Base-by-base conservation (phyloP, 2,888 invertebrate species). In the Spilarctia lutea region DNA sequence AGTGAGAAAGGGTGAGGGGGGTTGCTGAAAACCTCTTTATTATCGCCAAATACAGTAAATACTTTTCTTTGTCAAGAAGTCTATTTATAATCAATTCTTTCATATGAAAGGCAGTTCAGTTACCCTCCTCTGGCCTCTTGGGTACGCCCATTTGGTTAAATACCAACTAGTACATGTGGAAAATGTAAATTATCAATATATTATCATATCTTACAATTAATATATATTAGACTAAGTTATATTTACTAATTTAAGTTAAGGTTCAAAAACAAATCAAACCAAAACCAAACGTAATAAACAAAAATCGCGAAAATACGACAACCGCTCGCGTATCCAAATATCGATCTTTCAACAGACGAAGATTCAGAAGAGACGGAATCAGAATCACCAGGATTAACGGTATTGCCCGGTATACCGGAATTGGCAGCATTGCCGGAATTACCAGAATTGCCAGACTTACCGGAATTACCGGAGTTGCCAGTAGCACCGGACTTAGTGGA, bases 301-400 rank as follows among this genome's bases (percentile, higher is more conserved):
- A 70, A 71, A 65, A 77, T 39, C 45, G 74, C 86, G 86, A 90
- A 93, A 94, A 93, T 94, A 95, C 94, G 95, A 94, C 94, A 94
- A 94, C 94, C 93, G 90, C 91, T 87, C 88, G 88, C 88, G 86
- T 79, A 84, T 52, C 85, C 81, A 88, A 88, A 86, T 82, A 68
- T 74, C 83, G 91, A 82, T 86, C 79, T 92, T 91, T 88, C 84
- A 83, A 84, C 93, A 95, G 94, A 94, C 92, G 94, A 94, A 90
- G 93, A 91, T 79, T 87, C 89, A 86, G 93, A 93, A 91, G 94
- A 91, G 83, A 93, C 92, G 82, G 93, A 90, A 69, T 70, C 77
- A 35, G 70, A 77, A 65, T 67, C 75, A 18, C 76, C 76, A 63
- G 76, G 71, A 56, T 70, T 72, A 56, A 30, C 71, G 27, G 60